Conservation (phyloP, 2,113 vertebrate species). For the Nothoprocta pentlandii region DNA sequence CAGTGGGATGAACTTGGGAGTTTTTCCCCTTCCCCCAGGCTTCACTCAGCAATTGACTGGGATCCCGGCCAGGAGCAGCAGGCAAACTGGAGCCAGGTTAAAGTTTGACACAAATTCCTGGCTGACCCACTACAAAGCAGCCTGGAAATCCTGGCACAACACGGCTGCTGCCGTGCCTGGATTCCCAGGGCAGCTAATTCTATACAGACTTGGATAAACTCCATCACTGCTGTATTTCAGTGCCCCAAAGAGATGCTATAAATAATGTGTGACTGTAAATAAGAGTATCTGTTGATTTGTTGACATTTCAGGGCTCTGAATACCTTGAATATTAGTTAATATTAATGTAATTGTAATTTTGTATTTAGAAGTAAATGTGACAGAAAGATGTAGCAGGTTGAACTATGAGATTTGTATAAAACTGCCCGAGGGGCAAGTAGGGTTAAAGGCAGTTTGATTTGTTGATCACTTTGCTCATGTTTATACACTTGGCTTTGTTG, state of each 20-base stretch:
- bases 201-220: neutral
- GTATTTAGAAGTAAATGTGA: neutral
- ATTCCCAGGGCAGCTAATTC: neutral
- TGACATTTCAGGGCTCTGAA: neutral
- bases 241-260: neutral
- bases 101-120: neutral
- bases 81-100: neutral
- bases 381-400: neutral
- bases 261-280: neutral
- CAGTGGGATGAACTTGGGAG: neutral
- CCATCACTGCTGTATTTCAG: neutral
- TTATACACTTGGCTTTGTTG: neutral
- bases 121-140: conserved; percentile 26
- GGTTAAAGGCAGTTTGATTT: neutral
- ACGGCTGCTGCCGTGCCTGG: neutral
- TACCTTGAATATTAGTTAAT: neutral
- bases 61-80: neutral
- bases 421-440: neutral
- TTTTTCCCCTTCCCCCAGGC: neutral
- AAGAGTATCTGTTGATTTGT: neutral
- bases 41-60: neutral
- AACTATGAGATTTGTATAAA: neutral
- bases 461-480: neutral
- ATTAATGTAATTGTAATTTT: too few relatives aligned
- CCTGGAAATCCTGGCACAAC: neutral